These are phyloP conservation scores for Leptinotarsa lineolata DNA, from an alignment of 1,140 invertebrate genomes.

Conservation along the genomic window DNA sequence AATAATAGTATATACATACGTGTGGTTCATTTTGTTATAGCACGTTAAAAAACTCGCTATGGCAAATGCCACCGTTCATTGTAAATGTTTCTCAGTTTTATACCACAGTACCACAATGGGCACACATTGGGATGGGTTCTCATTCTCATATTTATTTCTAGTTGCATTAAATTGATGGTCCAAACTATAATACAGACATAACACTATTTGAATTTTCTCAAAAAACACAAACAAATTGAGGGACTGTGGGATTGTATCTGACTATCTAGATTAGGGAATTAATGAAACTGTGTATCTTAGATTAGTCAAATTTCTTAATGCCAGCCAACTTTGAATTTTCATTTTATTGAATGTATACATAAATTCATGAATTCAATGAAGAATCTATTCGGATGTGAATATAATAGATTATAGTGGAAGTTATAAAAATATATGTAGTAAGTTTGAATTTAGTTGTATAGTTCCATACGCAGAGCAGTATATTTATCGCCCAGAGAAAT, in stretches of 20 bases:
- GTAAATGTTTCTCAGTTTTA: not conserved
- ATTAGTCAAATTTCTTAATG: not conserved
- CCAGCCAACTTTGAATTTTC: not conserved
- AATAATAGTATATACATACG: constrained; percentile 1
- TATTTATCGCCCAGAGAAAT: constrained; percentile 4
- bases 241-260: not conserved
- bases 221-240: no score
- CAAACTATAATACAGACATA: no score
- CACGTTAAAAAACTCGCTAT: constrained; percentile 19
- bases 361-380: not conserved
- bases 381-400: not conserved
- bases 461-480: not conserved
- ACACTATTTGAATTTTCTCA: no score
- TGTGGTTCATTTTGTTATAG: no score
- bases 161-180: no score
- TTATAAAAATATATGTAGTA: constrained; percentile 10
- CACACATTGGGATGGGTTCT: no score
- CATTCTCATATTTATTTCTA: no score
- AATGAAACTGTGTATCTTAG: constrained; percentile 18
- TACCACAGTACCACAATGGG: not conserved
- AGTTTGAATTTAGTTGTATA: constrained; percentile 9
- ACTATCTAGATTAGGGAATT: constrained; percentile 15
- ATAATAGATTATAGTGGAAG: constrained; percentile 1
- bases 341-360: constrained; percentile 2
- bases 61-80: constrained; percentile 6